phyloP scores from a whole-genome alignment of 53 echinoderm and acorn worm species.

The Henricia sp. region DNA sequence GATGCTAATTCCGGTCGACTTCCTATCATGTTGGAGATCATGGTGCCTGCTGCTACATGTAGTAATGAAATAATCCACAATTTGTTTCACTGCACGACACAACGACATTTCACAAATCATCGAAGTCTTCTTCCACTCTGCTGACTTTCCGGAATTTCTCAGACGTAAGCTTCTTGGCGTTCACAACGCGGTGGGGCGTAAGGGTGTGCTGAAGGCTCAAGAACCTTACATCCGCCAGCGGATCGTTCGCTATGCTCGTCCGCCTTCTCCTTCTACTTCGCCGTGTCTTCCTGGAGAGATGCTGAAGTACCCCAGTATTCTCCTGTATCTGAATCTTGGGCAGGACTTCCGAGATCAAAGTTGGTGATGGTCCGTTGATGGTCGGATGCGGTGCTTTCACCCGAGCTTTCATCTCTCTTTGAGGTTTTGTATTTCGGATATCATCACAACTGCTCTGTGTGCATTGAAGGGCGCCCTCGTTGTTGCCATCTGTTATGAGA shows the following conservation, averaged over 20 bases:
- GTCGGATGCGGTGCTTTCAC: background rate
- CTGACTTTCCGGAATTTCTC: slow-evolving; percentile 36
- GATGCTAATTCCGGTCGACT: no score
- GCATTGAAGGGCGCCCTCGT: background rate
- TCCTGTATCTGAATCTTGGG: slow-evolving; percentile 60
- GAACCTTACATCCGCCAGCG: slow-evolving; percentile 72
- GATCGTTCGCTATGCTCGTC: no score
- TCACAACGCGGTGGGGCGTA: slow-evolving; percentile 49
- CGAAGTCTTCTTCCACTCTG: background rate
- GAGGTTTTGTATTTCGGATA: slow-evolving; percentile 14
- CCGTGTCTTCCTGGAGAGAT: slow-evolving; percentile 25
- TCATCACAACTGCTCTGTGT: background rate
- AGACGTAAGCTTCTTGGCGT: slow-evolving; percentile 48
- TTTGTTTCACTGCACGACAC: background rate
- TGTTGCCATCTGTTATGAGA: slow-evolving; percentile 19
- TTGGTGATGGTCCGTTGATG: slow-evolving; percentile 66
- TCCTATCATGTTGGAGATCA: no score
- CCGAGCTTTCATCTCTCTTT: slow-evolving; percentile 28
- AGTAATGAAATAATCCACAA: background rate
- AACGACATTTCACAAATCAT: background rate
- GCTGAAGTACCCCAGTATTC: slow-evolving; percentile 5
- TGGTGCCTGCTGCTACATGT: background rate
- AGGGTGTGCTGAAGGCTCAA: slow-evolving; percentile 60
- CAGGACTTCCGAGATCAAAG: slow-evolving; percentile 70
- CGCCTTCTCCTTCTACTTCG: slow-evolving; percentile 10